These are phyloP conservation scores for Meandrina meandrites DNA, from an alignment of 92 coral and sea anemone species.

Conservation along the genomic window DNA sequence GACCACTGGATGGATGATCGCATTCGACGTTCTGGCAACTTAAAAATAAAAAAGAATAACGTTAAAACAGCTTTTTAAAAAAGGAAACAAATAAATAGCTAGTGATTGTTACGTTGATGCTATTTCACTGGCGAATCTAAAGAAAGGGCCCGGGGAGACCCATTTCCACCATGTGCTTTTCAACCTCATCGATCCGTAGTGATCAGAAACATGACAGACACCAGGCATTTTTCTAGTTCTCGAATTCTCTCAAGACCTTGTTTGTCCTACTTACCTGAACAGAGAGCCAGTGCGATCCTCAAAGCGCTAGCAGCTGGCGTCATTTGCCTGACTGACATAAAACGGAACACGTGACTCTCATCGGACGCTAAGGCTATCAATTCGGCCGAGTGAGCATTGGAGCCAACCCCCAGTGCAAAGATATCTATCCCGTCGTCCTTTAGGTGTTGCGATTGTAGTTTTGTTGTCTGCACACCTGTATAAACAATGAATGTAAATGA, in stretches of 20 bases:
- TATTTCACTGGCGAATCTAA: not conserved
- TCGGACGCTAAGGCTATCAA: constrained; percentile 21
- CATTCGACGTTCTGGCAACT: constrained; percentile 34
- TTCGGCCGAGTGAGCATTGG: constrained; percentile 8
- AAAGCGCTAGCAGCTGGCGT: constrained; percentile 10
- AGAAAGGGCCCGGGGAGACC: too few species aligned
- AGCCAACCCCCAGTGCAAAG: constrained; percentile 34
- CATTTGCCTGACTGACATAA: constrained; percentile 14
- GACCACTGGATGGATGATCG: constrained; percentile 21
- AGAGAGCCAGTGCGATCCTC: constrained; percentile 26
- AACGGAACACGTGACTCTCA: constrained; percentile 23
- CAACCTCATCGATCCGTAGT: not conserved
- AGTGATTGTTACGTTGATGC: not conserved
- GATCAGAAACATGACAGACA: not conserved
- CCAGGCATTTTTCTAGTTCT: not conserved
- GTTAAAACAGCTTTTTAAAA: not conserved
- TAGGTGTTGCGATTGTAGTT: constrained; percentile 2
- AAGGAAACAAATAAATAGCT: not conserved
- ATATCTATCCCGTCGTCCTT: constrained; percentile 21
- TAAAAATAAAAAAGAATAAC: not conserved
- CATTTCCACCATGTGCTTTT: too few species aligned
- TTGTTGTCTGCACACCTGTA: not conserved
- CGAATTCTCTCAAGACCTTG: too few species aligned
- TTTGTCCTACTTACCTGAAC: constrained; percentile 21
- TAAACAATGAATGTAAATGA: not conserved